Evolutionary conservation across 2,888 invertebrate species (phyloP).

Genomic region (Orchesella flavescens): DNA sequence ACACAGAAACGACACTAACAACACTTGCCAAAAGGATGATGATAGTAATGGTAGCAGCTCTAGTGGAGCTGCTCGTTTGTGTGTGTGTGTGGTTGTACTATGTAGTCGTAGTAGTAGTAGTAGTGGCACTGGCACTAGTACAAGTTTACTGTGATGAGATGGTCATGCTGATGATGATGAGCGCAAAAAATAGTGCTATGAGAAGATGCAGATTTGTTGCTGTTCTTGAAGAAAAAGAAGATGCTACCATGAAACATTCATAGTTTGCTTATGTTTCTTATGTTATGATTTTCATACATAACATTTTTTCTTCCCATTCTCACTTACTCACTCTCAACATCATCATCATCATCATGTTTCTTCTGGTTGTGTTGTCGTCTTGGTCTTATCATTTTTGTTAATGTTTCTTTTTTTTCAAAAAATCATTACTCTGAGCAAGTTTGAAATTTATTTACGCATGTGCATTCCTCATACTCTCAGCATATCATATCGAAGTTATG

Average conservation of each 20-base stretch:
- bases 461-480: too few relatives aligned
- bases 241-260: not conserved
- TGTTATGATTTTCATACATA: too few relatives aligned
- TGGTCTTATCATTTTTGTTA: too few relatives aligned
- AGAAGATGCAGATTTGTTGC: slow-evolving; percentile 13
- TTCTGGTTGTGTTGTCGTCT: too few relatives aligned
- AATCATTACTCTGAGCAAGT: too few relatives aligned
- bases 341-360: too few relatives aligned
- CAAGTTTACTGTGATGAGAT: not conserved
- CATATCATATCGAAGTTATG: too few relatives aligned
- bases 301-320: too few relatives aligned
- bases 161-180: not conserved
- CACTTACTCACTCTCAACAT: too few relatives aligned
- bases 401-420: too few relatives aligned
- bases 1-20: slow-evolving; percentile 64
- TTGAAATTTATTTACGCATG: too few relatives aligned
- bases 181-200: not conserved
- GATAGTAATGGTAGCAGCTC: slow-evolving; percentile 47
- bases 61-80: not conserved
- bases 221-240: not conserved
- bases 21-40: slow-evolving; percentile 60
- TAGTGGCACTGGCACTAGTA: not conserved
- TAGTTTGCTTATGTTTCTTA: too few relatives aligned
- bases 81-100: slow-evolving; percentile 2
- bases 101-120: slow-evolving; percentile 14